A percentile compares a stretch with the other conserved stretches of the same genome.
phyloP scores from a whole-genome alignment of 2,113 vertebrate genomes.

The Mus pahari region DNA sequence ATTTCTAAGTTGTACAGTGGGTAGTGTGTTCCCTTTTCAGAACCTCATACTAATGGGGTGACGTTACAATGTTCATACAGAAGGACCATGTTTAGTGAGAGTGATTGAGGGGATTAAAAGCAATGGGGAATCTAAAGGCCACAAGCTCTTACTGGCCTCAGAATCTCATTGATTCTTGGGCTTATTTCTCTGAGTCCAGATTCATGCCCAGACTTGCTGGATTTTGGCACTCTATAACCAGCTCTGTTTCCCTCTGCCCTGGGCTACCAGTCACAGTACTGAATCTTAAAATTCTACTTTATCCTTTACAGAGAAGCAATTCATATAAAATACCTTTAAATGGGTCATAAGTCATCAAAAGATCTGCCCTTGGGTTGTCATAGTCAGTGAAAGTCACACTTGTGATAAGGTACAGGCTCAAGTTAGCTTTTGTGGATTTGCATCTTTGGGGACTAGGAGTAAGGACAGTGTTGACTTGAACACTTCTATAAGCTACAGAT shows the following conservation, averaged over 20 bases:
- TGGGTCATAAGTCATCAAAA: slow-evolving; percentile 3
- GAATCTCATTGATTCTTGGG: neutral
- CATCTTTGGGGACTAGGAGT: neutral
- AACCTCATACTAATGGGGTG: neutral
- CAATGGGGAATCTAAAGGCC: neutral
- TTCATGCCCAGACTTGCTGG: neutral
- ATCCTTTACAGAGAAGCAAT: neutral
- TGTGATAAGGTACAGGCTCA: neutral
- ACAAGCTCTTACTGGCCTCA: neutral
- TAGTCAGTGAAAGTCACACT: neutral
- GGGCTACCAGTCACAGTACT: neutral
- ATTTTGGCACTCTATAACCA: neutral
- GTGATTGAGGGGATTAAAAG: neutral
- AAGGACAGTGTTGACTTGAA: neutral
- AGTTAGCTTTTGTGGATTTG: slow-evolving; percentile 42
- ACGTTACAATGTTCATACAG: neutral
- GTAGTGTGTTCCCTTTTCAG: neutral
- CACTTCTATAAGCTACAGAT: slow-evolving; percentile 19
- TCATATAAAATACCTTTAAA: slow-evolving; percentile 1
- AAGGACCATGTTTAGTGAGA: neutral
- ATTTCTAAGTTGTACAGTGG: neutral
- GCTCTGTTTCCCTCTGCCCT: neutral
- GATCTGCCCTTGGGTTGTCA: neutral
- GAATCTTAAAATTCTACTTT: neutral
- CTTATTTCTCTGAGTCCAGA: slow-evolving; percentile 28